These are phyloP conservation scores for Thamnaconus septentrionalis DNA, from an alignment of 2,113 vertebrate species.

Conservation along the genomic window DNA sequence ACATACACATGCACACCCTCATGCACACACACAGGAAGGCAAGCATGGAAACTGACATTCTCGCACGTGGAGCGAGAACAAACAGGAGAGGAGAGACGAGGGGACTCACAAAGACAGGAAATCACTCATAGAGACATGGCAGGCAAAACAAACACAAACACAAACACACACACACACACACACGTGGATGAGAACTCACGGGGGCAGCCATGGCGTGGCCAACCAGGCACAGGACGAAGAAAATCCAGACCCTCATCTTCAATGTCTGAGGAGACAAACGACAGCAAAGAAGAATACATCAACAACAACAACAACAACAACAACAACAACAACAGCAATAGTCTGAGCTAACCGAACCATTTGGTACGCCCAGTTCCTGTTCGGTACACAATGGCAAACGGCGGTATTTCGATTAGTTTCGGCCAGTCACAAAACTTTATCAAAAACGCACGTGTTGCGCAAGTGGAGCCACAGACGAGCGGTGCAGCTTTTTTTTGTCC, in stretches of 20 bases:
- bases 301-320: too few relatives aligned
- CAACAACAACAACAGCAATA: too few relatives aligned
- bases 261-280: conserved; percentile 65
- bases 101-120: conserved; percentile 17
- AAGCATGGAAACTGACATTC: neutral
- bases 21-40: neutral
- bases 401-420: too few relatives aligned
- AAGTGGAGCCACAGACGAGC: too few relatives aligned
- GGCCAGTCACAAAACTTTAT: too few relatives aligned
- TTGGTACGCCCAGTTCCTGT: too few relatives aligned
- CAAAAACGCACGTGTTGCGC: too few relatives aligned
- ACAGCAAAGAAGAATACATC: too few relatives aligned
- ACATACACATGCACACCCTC: neutral
- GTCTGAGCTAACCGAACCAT: too few relatives aligned
- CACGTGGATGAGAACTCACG: conserved; percentile 76
- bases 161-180: neutral
- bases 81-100: conserved; percentile 7
- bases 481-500: too few relatives aligned
- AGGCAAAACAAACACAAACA: neutral
- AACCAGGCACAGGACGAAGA: conserved; percentile 92
- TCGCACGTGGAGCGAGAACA: neutral
- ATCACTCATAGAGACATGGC: neutral
- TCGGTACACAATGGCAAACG: too few relatives aligned
- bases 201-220: conserved; percentile 88
- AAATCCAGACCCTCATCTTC: conserved; percentile 93